Percentiles rank a stretch among this genome's conserved stretches.
Conservation (phyloP, 1,140 invertebrate species). For the Drepana arcuata region DNA sequence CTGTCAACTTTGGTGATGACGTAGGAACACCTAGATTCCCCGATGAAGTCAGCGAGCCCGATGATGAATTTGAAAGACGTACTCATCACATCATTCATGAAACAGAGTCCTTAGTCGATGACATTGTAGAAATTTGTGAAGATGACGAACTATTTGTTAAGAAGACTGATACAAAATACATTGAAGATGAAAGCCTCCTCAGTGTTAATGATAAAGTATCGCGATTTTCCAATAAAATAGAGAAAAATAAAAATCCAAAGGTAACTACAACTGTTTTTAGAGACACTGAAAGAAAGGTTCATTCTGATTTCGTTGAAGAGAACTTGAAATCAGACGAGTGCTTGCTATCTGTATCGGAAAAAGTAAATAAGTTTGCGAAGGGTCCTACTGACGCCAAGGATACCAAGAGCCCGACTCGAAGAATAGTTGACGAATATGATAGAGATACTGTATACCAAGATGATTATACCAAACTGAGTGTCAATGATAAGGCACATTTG, state of each 20-base stretch:
- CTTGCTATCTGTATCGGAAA: slow-evolving; percentile 75
- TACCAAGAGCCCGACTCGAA: slow-evolving; percentile 41
- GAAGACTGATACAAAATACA: slow-evolving; percentile 35
- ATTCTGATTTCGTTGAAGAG: slow-evolving; percentile 44
- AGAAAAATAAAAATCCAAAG: slow-evolving; percentile 37
- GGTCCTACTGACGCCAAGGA: slow-evolving; percentile 34
- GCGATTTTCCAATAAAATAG: slow-evolving; percentile 61
- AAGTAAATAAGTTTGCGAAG: slow-evolving; percentile 74
- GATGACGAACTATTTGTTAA: slow-evolving; percentile 60
- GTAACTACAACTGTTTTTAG: slow-evolving; percentile 35
- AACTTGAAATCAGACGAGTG: slow-evolving; percentile 66
- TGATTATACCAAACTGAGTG: slow-evolving; percentile 76
- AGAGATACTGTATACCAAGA: slow-evolving; percentile 68
- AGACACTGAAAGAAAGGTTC: slow-evolving; percentile 39
- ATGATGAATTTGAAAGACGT: slow-evolving; percentile 71
- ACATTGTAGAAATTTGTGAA: slow-evolving; percentile 72
- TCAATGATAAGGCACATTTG: slow-evolving; percentile 77
- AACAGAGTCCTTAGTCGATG: slow-evolving; percentile 61
- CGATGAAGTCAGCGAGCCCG: slow-evolving; percentile 80
- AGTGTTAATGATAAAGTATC: slow-evolving; percentile 73
- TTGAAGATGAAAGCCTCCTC: slow-evolving; percentile 52
- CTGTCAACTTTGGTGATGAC: slow-evolving; percentile 73
- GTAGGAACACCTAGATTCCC: slow-evolving; percentile 77
- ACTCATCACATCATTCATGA: slow-evolving; percentile 61
- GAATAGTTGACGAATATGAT: slow-evolving; percentile 59